A percentile compares a stretch with the other conserved stretches of the same genome.
Conservation (phyloP, 2,113 vertebrate genomes). For the Anarrhichthys ocellatus region DNA sequence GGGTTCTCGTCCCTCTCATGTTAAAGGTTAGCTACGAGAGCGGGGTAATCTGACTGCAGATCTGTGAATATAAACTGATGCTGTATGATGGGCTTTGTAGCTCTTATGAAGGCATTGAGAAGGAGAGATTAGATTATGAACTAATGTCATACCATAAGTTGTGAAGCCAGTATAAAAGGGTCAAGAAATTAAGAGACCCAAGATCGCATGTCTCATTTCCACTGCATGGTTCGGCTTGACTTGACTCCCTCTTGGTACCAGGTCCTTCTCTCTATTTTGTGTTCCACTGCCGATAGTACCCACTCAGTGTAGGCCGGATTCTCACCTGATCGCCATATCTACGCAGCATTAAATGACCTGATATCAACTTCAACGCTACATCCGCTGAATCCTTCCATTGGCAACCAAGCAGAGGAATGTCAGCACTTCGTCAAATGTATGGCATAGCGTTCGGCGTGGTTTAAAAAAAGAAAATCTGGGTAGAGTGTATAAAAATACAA, state of each 20-base stretch:
- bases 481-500: background rate
- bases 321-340: background rate
- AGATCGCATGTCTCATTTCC: slow-evolving; percentile 46
- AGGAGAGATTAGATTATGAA: slow-evolving; percentile 66
- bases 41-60: slow-evolving; percentile 75
- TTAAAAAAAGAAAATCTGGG: background rate
- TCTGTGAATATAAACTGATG: slow-evolving; percentile 73
- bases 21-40: slow-evolving; percentile 77
- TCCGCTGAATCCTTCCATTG: background rate
- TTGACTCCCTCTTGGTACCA: background rate
- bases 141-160: slow-evolving; percentile 68
- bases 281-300: background rate
- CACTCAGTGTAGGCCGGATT: background rate
- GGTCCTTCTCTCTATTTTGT: background rate
- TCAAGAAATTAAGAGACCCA: slow-evolving; percentile 62
- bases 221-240: background rate
- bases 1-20: slow-evolving; percentile 78
- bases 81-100: slow-evolving; percentile 73
- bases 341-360: background rate
- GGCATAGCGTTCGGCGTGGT: background rate
- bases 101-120: slow-evolving; percentile 46
- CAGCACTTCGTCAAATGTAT: background rate
- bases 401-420: background rate
- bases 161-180: slow-evolving; percentile 68
- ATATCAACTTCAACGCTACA: background rate